Base-by-base conservation (phyloP, 2,113 vertebrate species). In the Serranochromis macrocephalus region DNA sequence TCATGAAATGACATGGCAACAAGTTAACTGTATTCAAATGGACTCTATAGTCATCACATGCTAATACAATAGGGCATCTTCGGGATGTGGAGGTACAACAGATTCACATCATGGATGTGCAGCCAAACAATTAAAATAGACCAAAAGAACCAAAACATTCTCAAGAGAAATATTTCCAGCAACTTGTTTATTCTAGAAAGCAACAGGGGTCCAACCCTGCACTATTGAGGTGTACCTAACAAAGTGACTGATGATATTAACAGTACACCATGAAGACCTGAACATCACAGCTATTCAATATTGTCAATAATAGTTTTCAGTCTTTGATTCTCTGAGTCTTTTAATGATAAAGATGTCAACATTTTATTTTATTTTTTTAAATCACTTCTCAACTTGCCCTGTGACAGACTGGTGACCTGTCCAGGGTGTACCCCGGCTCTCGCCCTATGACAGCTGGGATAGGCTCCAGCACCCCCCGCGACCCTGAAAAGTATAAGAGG, bases 1-100 rank as follows among this genome's bases (percentile, higher is more conserved):
- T 66, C 31, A 66, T 66, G 31, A 66, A 66, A 66, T 66, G 61
- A 29, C 68, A 73, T 75, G 68, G 21, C 14, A 45, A 75, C 26
- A 17, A 29, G 14, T 47, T 17, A 17, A 19, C 24, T 47, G 24
- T 2, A 45, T 45, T 73, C 40, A 73, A 73, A 73, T 26, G 21
- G 40, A 42, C 68, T 47, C 68, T 16, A 29, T 10, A 29, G 40
- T 47, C 40, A 45, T 26, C 40, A 3, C 21, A 73, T 73, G 3
- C 2, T 42, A 45, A 26, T 26, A 10, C 68, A 17, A 45, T 24
- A 17, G 68, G 24, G 13, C 4, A 45, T 24, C 2, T 47, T 17
- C 4, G 6, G 68, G 24, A 17, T 29, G 24, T 29, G 68, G 1
- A 45, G 13, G 14, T 47, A 1, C 6, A 16, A 26, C 6, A 47